phyloP scores from a whole-genome alignment of 2,113 vertebrate species.

The Halichoerus grypus region DNA sequence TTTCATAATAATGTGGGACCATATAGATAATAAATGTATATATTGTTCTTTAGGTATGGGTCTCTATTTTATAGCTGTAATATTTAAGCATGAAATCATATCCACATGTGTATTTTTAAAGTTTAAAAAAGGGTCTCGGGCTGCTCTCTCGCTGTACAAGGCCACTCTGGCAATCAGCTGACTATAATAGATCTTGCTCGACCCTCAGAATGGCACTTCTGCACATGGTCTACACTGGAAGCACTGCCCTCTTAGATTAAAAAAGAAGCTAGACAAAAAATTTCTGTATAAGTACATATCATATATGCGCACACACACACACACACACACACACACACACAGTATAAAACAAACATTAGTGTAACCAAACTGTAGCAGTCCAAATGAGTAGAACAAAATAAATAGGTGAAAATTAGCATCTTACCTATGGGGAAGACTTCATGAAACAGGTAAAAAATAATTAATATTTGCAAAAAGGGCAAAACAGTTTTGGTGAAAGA shows the following conservation, averaged over 20 bases:
- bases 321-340: not conserved
- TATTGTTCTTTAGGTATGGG: not conserved
- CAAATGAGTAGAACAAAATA: not conserved
- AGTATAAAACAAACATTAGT: not conserved
- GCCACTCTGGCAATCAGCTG: not conserved
- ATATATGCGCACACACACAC: not conserved
- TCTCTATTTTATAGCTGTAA: not conserved
- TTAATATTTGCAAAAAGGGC: not conserved
- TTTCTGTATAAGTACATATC: not conserved
- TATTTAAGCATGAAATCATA: not conserved
- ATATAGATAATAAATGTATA: not conserved
- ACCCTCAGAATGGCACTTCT: not conserved
- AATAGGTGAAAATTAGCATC: not conserved
- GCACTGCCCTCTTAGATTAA: not conserved
- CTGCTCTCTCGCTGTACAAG: not conserved
- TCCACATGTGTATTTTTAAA: not conserved
- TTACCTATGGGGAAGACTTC: constrained; percentile 9
- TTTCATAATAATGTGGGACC: not conserved
- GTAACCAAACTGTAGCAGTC: not conserved
- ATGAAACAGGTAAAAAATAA: not conserved
- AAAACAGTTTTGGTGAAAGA: not conserved
- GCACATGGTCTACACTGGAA: not conserved
- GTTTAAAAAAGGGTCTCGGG: not conserved
- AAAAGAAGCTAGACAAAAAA: not conserved
- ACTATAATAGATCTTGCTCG: not conserved